These are phyloP conservation scores for Connochaetes taurinus DNA, from an alignment of 2,113 vertebrate genomes.

Conservation along the genomic window DNA sequence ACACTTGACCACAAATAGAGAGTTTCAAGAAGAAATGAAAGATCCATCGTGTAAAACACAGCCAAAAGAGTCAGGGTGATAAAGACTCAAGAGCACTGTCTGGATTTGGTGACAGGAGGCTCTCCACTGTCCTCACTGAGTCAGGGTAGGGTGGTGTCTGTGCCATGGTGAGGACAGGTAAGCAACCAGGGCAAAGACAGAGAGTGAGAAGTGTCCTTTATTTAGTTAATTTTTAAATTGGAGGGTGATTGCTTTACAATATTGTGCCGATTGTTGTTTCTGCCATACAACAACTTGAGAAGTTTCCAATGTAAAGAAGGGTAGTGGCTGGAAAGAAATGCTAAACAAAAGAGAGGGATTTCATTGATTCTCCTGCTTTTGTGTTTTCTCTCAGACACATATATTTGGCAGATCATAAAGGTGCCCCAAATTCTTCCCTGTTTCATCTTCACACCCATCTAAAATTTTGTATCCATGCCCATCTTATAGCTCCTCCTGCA, in stretches of 20 bases:
- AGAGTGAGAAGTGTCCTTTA: not conserved
- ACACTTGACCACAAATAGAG: not conserved
- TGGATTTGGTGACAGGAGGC: fast-evolving
- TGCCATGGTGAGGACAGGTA: not conserved
- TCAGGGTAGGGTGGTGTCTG: not conserved
- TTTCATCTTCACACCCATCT: not conserved
- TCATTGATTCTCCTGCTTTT: not conserved
- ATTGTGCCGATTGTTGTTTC: not conserved
- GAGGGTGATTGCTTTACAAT: not conserved
- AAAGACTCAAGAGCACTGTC: fast-evolving
- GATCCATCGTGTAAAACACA: fast-evolving
- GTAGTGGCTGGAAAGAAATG: not conserved
- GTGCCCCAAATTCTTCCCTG: not conserved
- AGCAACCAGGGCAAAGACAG: not conserved
- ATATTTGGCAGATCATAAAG: not conserved
- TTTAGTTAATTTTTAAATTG: not conserved
- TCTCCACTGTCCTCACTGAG: not conserved
- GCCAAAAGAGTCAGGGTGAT: fast-evolving
- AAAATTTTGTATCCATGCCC: not conserved
- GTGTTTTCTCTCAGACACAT: not conserved
- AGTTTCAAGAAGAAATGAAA: not conserved
- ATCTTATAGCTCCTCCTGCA: too few relatives aligned
- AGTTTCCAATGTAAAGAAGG: not conserved
- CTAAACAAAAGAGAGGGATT: not conserved
- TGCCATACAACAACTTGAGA: not conserved